phyloP scores from a whole-genome alignment of 2,888 invertebrate species.

The Hyalella azteca region DNA sequence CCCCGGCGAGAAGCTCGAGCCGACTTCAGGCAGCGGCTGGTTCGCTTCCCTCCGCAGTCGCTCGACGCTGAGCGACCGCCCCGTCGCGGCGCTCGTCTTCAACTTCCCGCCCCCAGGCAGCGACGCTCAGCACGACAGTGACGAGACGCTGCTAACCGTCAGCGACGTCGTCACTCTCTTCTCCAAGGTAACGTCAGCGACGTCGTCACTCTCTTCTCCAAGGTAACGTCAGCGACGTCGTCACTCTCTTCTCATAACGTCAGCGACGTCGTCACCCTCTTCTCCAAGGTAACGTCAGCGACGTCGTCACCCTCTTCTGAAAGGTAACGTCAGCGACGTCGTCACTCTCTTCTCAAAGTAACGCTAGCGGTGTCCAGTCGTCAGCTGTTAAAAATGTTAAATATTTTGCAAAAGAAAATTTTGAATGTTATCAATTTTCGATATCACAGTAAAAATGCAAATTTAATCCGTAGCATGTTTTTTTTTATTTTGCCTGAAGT shows the following conservation, averaged over 20 bases:
- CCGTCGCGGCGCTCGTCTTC: conserved; percentile 82
- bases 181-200: conserved; percentile 70
- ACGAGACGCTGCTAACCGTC: conserved; percentile 73
- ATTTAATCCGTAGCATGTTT: no score
- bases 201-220: conserved; percentile 76
- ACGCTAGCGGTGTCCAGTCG: conserved; percentile 78
- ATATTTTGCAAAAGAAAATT: no score
- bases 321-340: conserved; percentile 70
- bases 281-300: conserved; percentile 70
- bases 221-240: conserved; percentile 68
- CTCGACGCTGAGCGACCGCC: conserved; percentile 72
- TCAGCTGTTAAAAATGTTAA: no score
- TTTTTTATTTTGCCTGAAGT: no score
- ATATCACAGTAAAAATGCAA: no score
- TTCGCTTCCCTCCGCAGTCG: conserved; percentile 79
- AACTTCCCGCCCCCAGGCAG: conserved; percentile 74
- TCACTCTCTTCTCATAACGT: conserved; percentile 63
- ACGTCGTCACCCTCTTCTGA: conserved; percentile 77
- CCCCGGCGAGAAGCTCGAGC: conserved; percentile 69
- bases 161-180: conserved; percentile 79
- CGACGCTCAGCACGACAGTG: conserved; percentile 67
- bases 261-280: conserved; percentile 76
- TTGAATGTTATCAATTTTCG: no score
- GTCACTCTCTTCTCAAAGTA: neutral
- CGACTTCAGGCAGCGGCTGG: conserved; percentile 72